phyloP scores from a whole-genome alignment of 2,113 vertebrate genomes.

The Hemichromis elongatus region DNA sequence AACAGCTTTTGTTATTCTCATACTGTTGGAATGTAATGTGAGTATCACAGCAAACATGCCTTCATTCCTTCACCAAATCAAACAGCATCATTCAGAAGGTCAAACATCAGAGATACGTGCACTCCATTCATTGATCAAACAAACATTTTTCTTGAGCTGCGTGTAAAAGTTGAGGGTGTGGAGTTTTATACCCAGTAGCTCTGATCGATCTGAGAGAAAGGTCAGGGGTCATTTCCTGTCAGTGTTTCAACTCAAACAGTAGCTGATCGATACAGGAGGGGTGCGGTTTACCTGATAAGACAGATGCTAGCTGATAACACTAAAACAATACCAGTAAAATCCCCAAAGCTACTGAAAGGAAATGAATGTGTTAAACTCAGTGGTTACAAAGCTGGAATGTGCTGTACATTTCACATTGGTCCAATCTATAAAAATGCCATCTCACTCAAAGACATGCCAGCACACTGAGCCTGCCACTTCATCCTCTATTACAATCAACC shows the following conservation, averaged over 20 bases:
- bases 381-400: background rate
- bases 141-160: conserved; percentile 1
- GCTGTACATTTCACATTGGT: background rate
- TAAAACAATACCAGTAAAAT: background rate
- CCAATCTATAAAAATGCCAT: background rate
- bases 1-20: background rate
- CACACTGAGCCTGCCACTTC: background rate
- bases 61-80: background rate
- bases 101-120: background rate
- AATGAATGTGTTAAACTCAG: background rate
- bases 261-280: conserved; percentile 34
- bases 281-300: background rate
- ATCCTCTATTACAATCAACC: background rate
- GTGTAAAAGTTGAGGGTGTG: background rate
- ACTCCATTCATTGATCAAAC: background rate
- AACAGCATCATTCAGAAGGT: background rate
- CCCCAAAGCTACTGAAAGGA: background rate
- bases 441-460: background rate
- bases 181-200: background rate
- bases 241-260: conserved; percentile 32
- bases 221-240: conserved; percentile 39
- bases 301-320: background rate
- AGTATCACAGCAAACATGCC: background rate
- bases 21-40: background rate
- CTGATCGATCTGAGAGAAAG: background rate